These are phyloP conservation scores for Myotis daubentonii DNA, from an alignment of 2,797 vertebrate genomes.

Conservation along the genomic window DNA sequence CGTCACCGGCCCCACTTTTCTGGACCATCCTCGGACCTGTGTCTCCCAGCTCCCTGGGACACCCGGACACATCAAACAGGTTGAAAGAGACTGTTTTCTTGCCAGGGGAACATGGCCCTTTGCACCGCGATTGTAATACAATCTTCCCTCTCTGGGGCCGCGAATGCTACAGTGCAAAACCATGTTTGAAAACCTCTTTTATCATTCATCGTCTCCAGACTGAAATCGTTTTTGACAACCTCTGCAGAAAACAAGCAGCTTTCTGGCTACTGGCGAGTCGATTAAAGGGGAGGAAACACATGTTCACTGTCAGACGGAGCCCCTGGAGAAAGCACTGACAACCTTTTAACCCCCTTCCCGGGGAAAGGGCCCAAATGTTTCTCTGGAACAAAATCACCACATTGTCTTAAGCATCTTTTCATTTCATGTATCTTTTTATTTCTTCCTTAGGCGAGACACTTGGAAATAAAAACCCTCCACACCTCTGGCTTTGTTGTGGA, in stretches of 20 bases:
- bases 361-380: constrained; percentile 90
- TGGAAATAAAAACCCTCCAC: constrained; percentile 72
- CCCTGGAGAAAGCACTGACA: constrained; percentile 90
- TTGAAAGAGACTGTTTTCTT: constrained; percentile 84
- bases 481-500: constrained; percentile 71
- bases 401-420: constrained; percentile 88
- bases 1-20: background rate
- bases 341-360: constrained; percentile 92
- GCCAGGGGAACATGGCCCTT: constrained; percentile 85
- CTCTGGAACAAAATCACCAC: constrained; percentile 87
- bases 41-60: constrained; percentile 77
- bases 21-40: constrained; percentile 38
- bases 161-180: constrained; percentile 88
- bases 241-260: constrained; percentile 91
- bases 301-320: constrained; percentile 93
- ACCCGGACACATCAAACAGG: constrained; percentile 85
- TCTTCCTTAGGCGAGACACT: constrained; percentile 67
- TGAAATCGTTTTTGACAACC: constrained; percentile 93
- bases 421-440: constrained; percentile 82
- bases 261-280: constrained; percentile 91
- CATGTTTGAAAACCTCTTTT: constrained; percentile 91
- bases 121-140: constrained; percentile 88
- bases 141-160: constrained; percentile 88
- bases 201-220: constrained; percentile 92
- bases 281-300: constrained; percentile 96